Evolutionary conservation across 2,797 vertebrate species (phyloP), one percentile per base, ranked within the genome.

Genomic region (Macropodus opercularis): DNA sequence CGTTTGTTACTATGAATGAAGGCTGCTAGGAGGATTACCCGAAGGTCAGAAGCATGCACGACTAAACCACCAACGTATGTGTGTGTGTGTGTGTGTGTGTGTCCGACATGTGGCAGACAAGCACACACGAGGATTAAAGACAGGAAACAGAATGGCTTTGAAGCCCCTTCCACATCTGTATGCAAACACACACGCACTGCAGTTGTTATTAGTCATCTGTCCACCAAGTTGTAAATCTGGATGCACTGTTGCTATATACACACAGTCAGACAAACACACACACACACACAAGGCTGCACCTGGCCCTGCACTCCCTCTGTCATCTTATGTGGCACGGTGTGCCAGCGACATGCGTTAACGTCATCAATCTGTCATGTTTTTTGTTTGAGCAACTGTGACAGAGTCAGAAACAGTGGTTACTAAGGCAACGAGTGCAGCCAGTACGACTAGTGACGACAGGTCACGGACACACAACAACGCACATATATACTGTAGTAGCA

Each of bases 111-210:
- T 72, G 63, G 71, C 69, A 67, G 63, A 77, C 17, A 38, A 38
- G 69, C 57, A 76, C 53, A 70, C 58, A 34, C 8, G 2, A 21
- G 69, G 80, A 84, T 84, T 81, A 81, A 77, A 77, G 62, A 70
- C 77, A 85, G 80, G 77, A 86, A 82, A 69, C 63, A 83, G 72
- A 56, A 40, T 42, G 52, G 9, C 6, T 0, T 34, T 47, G 35
- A 77, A 63, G 34, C 23, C 35, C 29, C 61, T 57, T 63, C 47
- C 24, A 46, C 58, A 67, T 69, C 51, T 54, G 55, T 43, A 61
- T 32, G 61, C 46, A 79, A 50, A 75, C 21, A 49, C 58, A 22
- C 35, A 61, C 18, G 40, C 43, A 40, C 39, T 32, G 9, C 34
- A 40, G 40, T 35, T 26, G 34, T n/a, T 60, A 36, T 39, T 3